Evolutionary conservation across 2,888 invertebrate genomes (phyloP).

Genomic region (Latrodectus hesperus): DNA sequence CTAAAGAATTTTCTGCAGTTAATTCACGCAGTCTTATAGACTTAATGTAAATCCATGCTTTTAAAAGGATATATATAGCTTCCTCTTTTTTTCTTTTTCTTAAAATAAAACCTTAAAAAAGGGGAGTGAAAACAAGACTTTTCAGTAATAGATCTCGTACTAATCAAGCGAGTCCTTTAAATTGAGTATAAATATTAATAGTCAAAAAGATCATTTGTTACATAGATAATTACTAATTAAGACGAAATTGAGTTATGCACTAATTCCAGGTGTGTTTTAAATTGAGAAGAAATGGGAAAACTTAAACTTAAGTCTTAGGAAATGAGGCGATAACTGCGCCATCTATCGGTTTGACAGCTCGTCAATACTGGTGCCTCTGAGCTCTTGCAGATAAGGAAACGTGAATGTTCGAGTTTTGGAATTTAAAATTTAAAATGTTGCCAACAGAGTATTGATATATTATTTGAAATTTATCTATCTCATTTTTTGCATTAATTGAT

Average conservation of each 20-base stretch:
- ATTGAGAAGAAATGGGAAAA: conserved; percentile 18
- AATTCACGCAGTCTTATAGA: not conserved
- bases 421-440: conserved; percentile 5
- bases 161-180: conserved; percentile 60
- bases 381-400: not conserved
- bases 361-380: conserved; percentile 18
- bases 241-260: conserved; percentile 57
- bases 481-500: not conserved
- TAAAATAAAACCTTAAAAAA: not conserved
- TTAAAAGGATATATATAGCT: not conserved
- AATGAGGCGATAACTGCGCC: conserved; percentile 29
- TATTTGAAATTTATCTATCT: not conserved
- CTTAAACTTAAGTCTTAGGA: not conserved
- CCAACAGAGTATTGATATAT: not conserved
- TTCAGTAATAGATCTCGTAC: conserved; percentile 3
- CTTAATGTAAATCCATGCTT: not conserved
- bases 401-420: not conserved
- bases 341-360: conserved; percentile 41
- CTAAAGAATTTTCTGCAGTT: not conserved
- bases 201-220: conserved; percentile 33
- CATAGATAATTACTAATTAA: conserved; percentile 53
- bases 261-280: conserved; percentile 12
- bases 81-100: not conserved
- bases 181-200: conserved; percentile 65
- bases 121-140: not conserved